A percentile compares a stretch with the other conserved stretches of the same genome.
Evolutionary conservation across 2,888 invertebrate species (phyloP).

Genomic region (Cephonodes hylas): DNA sequence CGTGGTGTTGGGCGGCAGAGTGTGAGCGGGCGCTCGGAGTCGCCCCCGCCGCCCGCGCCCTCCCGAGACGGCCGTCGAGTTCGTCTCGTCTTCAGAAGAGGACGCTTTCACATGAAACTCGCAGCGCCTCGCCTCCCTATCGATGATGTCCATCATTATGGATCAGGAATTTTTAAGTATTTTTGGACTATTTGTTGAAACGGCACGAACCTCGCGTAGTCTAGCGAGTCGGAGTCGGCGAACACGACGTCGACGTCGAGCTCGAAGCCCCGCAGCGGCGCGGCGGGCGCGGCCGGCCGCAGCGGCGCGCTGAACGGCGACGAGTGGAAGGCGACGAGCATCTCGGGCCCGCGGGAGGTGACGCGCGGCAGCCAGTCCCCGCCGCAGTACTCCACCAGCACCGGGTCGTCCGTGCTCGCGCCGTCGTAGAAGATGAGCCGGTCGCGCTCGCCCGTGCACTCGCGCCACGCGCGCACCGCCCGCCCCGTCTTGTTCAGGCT

Average conservation of each 20-base stretch:
- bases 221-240: conserved; percentile 92
- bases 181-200: background rate
- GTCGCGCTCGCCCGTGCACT: conserved; percentile 91
- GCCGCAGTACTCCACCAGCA: conserved; percentile 93
- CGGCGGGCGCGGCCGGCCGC: conserved; percentile 80
- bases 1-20: conserved; percentile 91
- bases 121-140: conserved; percentile 81
- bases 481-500: conserved; percentile 87
- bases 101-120: conserved; percentile 90
- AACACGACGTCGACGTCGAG: conserved; percentile 92
- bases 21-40: conserved; percentile 90
- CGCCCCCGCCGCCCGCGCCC: conserved; percentile 86
- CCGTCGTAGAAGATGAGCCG: conserved; percentile 94
- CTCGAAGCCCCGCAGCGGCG: conserved; percentile 90
- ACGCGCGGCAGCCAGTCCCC: conserved; percentile 92
- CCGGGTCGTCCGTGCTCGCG: conserved; percentile 89
- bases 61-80: conserved; percentile 74
- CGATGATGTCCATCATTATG: too few species aligned
- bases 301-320: conserved; percentile 91
- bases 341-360: conserved; percentile 85
- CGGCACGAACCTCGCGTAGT: conserved; percentile 83
- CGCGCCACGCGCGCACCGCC: conserved; percentile 89
- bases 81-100: conserved; percentile 81
- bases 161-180: background rate
- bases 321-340: conserved; percentile 94